Evolutionary conservation across 2,797 vertebrate genomes (phyloP).

Genomic region (Trachurus trachurus): DNA sequence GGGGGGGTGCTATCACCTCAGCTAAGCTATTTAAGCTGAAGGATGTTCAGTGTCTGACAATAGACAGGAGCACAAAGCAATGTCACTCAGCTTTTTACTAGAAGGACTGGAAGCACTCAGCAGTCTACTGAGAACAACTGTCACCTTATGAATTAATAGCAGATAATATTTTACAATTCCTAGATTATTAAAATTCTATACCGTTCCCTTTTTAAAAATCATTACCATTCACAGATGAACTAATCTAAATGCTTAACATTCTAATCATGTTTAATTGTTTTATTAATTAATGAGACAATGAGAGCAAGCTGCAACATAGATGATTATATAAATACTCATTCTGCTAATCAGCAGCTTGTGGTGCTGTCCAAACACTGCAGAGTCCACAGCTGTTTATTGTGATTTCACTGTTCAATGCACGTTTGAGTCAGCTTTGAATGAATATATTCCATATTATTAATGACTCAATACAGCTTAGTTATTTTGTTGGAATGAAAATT

Average conservation of each 20-base stretch:
- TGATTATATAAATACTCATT: conserved; percentile 42
- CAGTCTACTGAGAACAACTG: conserved; percentile 14
- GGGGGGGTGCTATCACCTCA: background rate
- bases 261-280: conserved; percentile 39
- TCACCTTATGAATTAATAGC: conserved; percentile 1
- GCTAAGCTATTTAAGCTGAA: conserved; percentile 46
- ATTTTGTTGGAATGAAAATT: background rate
- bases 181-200: conserved; percentile 4
- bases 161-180: conserved; percentile 7
- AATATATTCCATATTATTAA: background rate
- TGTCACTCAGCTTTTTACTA: conserved; percentile 45
- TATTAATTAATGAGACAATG: conserved; percentile 48
- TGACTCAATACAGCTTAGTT: background rate
- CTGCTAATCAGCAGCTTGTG: conserved; percentile 31
- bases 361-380: conserved; percentile 26
- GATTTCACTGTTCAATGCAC: conserved; percentile 19
- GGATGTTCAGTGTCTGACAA: conserved; percentile 50
- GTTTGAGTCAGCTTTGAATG: background rate
- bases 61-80: conserved; percentile 38
- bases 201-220: background rate
- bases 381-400: conserved; percentile 25
- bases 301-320: conserved; percentile 28
- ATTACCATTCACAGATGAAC: background rate
- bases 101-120: conserved; percentile 25
- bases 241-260: conserved; percentile 24